Percentiles rank a stretch among this genome's conserved stretches.
Conservation (phyloP, 2,113 vertebrate species). For the Ondatra zibethicus region DNA sequence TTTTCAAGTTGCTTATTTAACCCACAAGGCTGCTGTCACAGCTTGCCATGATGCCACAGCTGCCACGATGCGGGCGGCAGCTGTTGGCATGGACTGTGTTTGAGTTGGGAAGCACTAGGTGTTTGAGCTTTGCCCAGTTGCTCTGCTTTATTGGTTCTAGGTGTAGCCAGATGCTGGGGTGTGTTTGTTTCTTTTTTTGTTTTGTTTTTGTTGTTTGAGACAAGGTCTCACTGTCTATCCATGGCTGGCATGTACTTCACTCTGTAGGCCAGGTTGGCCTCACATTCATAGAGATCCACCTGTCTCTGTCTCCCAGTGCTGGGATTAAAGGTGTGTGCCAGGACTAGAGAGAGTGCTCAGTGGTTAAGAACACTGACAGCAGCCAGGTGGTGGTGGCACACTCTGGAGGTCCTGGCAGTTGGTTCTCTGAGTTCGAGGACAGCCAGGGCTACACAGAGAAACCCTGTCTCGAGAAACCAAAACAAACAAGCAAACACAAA, state of each 20-base stretch:
- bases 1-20: neutral
- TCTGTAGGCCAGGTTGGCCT: neutral
- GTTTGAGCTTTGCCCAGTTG: neutral
- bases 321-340: neutral
- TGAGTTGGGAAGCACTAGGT: neutral
- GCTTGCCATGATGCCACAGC: too few relatives aligned
- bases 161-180: too few relatives aligned
- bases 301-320: neutral
- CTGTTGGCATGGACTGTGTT: rapidly evolving
- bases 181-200: neutral
- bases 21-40: too few relatives aligned
- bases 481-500: neutral
- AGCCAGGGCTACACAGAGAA: neutral
- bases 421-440: neutral
- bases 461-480: neutral
- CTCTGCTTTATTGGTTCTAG: neutral
- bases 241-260: neutral
- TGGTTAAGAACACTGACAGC: neutral
- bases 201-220: neutral
- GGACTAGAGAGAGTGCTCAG: neutral
- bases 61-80: too few relatives aligned
- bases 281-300: neutral
- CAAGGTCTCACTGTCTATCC: neutral
- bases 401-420: neutral
- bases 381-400: neutral